Percentiles rank a stretch among this genome's conserved stretches.
These are phyloP conservation scores for Petroica traversi DNA, from an alignment of 2,113 vertebrate genomes.

Conservation along the genomic window DNA sequence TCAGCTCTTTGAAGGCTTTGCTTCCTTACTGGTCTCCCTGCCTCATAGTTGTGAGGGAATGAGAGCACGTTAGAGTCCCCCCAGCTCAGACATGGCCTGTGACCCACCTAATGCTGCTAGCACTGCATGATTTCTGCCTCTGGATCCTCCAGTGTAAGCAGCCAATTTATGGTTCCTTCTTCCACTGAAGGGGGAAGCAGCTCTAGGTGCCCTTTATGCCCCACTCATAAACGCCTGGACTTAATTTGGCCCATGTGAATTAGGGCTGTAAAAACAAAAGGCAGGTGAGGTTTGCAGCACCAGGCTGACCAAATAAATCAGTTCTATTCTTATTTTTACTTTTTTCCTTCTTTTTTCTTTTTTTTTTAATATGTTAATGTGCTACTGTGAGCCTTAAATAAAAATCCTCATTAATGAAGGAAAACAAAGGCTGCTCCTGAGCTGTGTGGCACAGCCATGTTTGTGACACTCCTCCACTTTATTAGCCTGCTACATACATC, in stretches of 20 bases:
- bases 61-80: not conserved
- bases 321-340: not conserved
- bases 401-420: constrained; percentile 65
- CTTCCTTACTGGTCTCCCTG: not conserved
- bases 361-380: constrained; percentile 50
- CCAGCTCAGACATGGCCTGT: not conserved
- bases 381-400: constrained; percentile 50
- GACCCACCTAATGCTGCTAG: constrained; percentile 36
- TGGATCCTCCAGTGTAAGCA: constrained; percentile 30
- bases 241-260: constrained; percentile 47
- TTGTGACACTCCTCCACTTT: constrained; percentile 29
- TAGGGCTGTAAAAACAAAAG: constrained; percentile 46
- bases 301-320: constrained; percentile 14
- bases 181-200: constrained; percentile 1
- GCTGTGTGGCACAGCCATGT: constrained; percentile 22
- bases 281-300: constrained; percentile 21
- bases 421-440: not conserved
- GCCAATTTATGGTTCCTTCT: constrained; percentile 43
- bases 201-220: constrained; percentile 32
- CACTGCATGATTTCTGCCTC: constrained; percentile 9
- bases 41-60: not conserved
- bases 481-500: constrained; percentile 29
- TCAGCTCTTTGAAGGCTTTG: not conserved
- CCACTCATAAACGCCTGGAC: constrained; percentile 17
- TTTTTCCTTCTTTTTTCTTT: not conserved